Conservation (phyloP, 2,888 invertebrate species). For the Ctena decussata region DNA sequence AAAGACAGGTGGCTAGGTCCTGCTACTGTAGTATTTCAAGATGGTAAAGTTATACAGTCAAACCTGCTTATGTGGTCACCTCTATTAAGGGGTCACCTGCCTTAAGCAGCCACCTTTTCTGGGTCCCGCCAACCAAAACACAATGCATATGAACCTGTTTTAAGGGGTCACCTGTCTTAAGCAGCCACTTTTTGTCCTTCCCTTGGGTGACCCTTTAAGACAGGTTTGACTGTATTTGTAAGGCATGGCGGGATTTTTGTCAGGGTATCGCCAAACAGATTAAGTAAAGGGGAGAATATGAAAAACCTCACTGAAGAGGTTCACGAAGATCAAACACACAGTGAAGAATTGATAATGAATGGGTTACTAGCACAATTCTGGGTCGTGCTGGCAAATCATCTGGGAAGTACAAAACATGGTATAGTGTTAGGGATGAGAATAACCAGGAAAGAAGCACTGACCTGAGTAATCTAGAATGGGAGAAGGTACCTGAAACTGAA, state of each 20-base stretch:
- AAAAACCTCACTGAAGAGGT: too few species aligned
- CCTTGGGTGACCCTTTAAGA: too few species aligned
- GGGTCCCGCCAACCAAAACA: too few species aligned
- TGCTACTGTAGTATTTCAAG: slow-evolving; percentile 72
- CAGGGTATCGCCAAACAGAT: slow-evolving; percentile 68
- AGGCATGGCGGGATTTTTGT: slow-evolving; percentile 58
- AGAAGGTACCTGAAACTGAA: neutral
- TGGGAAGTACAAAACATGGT: slow-evolving; percentile 34
- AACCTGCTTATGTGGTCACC: too few species aligned
- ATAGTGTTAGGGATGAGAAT: slow-evolving; percentile 34
- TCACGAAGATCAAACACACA: too few species aligned
- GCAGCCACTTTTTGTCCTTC: too few species aligned
- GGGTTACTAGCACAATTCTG: slow-evolving; percentile 15
- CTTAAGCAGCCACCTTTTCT: too few species aligned
- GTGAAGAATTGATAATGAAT: neutral
- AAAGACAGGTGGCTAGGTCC: slow-evolving; percentile 54
- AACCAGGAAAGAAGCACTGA: slow-evolving; percentile 22
- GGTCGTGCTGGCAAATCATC: slow-evolving; percentile 25
- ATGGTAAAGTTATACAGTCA: slow-evolving; percentile 72
- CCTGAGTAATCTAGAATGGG: slow-evolving; percentile 9
- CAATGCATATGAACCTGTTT: too few species aligned
- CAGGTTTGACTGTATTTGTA: too few species aligned
- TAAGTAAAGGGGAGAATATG: too few species aligned
- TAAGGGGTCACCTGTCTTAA: too few species aligned
- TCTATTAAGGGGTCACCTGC: too few species aligned